These are phyloP conservation scores for Cryptus armator DNA, from an alignment of 2,888 invertebrate species.

Conservation along the genomic window DNA sequence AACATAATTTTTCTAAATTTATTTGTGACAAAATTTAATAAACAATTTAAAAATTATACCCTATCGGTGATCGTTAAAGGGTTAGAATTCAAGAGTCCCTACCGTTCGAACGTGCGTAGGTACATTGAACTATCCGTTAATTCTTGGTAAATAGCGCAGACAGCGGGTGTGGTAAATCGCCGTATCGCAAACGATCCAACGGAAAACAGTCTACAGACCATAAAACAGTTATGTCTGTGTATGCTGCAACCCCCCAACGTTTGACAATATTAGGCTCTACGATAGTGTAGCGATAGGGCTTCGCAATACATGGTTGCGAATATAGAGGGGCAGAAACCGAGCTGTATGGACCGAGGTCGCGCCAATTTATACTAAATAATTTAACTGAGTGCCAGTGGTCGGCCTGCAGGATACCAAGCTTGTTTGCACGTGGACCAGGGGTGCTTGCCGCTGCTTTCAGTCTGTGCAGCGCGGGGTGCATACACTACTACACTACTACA, in stretches of 20 bases:
- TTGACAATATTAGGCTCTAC: slow-evolving; percentile 1
- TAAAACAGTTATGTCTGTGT: slow-evolving; percentile 15
- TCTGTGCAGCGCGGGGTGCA: neutral
- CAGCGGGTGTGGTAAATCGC: neutral
- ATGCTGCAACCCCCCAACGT: slow-evolving; percentile 1
- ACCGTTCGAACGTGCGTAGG: neutral
- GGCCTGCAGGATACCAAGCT: slow-evolving; percentile 47
- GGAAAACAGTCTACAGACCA: slow-evolving; percentile 15
- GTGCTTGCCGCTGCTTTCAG: slow-evolving; percentile 30
- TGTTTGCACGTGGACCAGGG: slow-evolving; percentile 47
- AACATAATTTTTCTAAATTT: neutral
- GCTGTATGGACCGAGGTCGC: slow-evolving; percentile 58
- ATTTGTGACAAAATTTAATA: too few species aligned
- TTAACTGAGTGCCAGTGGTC: slow-evolving; percentile 48
- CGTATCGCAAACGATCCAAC: neutral
- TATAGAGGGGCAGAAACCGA: slow-evolving; percentile 25
- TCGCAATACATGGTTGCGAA: neutral
- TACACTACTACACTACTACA: neutral
- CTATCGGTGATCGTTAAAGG: too few species aligned
- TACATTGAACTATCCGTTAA: neutral
- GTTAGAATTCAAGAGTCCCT: neutral
- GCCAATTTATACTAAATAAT: slow-evolving; percentile 67
- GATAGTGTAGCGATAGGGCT: too few species aligned
- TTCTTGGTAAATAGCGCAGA: neutral
- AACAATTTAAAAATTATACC: too few species aligned